Evolutionary conservation across 2,113 vertebrate genomes (phyloP).

Genomic region (Oncorhynchus masou): DNA sequence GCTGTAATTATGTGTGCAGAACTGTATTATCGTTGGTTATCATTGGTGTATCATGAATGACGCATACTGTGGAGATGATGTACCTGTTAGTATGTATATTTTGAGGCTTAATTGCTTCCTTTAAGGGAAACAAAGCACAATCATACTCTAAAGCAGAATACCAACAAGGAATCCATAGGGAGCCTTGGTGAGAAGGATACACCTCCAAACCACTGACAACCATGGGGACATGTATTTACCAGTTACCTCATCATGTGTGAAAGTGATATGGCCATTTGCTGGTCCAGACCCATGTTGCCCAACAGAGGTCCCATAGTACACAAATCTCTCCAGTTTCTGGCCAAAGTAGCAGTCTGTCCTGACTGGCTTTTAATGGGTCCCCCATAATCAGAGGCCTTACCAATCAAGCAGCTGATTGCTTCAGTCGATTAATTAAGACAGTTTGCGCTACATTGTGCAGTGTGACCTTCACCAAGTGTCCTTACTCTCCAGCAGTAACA

Average conservation of each 20-base stretch:
- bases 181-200: no score
- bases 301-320: neutral
- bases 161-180: no score
- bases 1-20: constrained; percentile 25
- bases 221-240: no score
- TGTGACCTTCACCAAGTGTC: constrained; percentile 35
- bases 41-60: no score
- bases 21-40: neutral
- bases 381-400: constrained; percentile 12
- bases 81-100: neutral
- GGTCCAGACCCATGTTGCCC: neutral
- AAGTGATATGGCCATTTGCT: no score
- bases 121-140: neutral
- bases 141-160: no score
- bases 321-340: neutral
- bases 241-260: no score
- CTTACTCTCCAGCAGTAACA: constrained; percentile 5
- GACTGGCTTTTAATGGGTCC: constrained; percentile 3
- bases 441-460: constrained; percentile 6
- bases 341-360: no score
- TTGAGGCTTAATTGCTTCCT: neutral
- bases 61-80: neutral
- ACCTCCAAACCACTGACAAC: no score
- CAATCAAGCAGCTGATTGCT: neutral
- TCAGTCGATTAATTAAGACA: constrained; percentile 11